Evolutionary conservation across 2,797 vertebrate genomes (phyloP).

Genomic region (Chelidonichthys spinosus): DNA sequence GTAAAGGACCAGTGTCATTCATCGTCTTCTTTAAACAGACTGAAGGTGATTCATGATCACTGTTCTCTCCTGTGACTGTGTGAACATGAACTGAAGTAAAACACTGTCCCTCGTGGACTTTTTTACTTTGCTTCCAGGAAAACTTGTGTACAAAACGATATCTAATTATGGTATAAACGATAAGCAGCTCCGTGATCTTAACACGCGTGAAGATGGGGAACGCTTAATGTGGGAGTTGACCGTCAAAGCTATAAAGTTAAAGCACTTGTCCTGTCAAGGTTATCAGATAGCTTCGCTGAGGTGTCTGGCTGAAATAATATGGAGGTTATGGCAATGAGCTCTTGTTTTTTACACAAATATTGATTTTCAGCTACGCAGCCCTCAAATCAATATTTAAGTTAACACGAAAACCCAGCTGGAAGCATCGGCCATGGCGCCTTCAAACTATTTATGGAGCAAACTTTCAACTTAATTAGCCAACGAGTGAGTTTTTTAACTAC

Average conservation of each 20-base stretch:
- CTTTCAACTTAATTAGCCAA: too few species aligned
- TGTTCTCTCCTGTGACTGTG: constrained; percentile 58
- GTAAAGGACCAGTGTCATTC: constrained; percentile 66
- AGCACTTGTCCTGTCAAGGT: constrained; percentile 13
- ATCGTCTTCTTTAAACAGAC: constrained; percentile 54
- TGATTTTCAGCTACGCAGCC: too few species aligned
- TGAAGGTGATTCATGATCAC: constrained; percentile 51
- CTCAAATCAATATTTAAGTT: too few species aligned
- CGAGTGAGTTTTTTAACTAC: too few species aligned
- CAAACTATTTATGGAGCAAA: too few species aligned
- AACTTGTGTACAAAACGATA: constrained; percentile 13
- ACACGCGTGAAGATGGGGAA: constrained; percentile 53
- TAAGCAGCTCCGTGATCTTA: constrained; percentile 43
- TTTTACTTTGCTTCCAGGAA: constrained; percentile 41
- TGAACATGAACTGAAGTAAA: constrained; percentile 44
- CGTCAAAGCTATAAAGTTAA: constrained; percentile 3
- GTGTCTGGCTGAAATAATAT: too few species aligned
- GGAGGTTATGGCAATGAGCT: too few species aligned
- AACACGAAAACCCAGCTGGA: too few species aligned
- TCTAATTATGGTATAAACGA: constrained; percentile 34
- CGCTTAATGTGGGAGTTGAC: constrained; percentile 52
- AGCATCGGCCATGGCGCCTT: too few species aligned
- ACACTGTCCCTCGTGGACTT: constrained; percentile 38
- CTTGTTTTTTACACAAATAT: too few species aligned
- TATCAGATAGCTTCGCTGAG: not conserved